phyloP scores from a whole-genome alignment of 2,888 invertebrate species.

The Nomada flava region DNA sequence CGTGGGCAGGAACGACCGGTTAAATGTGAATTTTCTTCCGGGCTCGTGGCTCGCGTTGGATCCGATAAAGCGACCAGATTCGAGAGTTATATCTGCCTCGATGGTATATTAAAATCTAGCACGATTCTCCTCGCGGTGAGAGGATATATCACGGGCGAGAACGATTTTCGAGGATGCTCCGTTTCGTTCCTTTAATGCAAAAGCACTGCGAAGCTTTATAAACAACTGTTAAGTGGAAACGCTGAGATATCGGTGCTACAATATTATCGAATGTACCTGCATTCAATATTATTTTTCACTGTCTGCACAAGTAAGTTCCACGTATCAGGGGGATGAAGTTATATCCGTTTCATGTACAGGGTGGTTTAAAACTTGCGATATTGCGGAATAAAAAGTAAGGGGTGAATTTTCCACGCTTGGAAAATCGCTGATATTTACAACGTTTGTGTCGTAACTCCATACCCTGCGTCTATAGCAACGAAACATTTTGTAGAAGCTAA shows the following conservation, averaged over 20 bases:
- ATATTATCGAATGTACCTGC: too few species aligned
- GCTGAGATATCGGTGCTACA: too few species aligned
- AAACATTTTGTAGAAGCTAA: background rate
- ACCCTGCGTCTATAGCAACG: background rate
- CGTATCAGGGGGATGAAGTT: too few species aligned
- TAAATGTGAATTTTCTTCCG: constrained; percentile 58
- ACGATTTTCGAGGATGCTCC: too few species aligned
- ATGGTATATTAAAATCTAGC: constrained; percentile 28
- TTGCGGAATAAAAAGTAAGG: too few species aligned
- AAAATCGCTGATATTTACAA: background rate
- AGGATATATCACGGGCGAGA: background rate
- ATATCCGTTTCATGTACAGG: too few species aligned
- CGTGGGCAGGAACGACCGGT: constrained; percentile 45
- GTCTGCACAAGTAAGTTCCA: too few species aligned
- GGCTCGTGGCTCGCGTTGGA: constrained; percentile 32
- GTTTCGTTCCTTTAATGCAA: background rate
- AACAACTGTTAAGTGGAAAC: too few species aligned
- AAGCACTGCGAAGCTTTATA: too few species aligned
- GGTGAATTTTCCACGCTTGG: background rate
- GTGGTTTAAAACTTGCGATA: too few species aligned
- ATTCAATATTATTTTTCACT: too few species aligned
- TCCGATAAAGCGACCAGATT: constrained; percentile 62
- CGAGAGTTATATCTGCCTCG: constrained; percentile 37
- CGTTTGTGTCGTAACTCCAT: background rate
- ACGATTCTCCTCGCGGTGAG: constrained; percentile 7